Percentiles rank a stretch among this genome's conserved stretches.
Evolutionary conservation across 2,888 invertebrate genomes (phyloP).

Genomic region (Unio pictorum): DNA sequence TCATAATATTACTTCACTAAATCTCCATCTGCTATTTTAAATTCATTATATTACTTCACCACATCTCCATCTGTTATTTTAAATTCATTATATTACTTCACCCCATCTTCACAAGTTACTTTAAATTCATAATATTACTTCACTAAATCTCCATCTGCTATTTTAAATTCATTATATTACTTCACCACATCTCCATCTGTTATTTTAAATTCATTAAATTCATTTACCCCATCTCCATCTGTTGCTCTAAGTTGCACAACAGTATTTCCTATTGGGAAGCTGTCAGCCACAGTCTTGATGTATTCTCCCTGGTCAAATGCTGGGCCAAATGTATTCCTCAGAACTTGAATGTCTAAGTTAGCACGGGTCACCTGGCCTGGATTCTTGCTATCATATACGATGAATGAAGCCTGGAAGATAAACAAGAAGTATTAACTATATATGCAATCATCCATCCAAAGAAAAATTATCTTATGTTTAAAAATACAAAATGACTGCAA

Average conservation of each 20-base stretch:
- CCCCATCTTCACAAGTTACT: too few relatives aligned
- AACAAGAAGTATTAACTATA: neutral
- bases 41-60: too few relatives aligned
- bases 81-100: too few relatives aligned
- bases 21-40: too few relatives aligned
- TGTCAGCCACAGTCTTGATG: constrained; percentile 48
- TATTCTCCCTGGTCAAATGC: constrained; percentile 38
- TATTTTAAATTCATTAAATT: neutral
- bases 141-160: too few relatives aligned
- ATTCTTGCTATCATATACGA: constrained; percentile 49
- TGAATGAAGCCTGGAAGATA: constrained; percentile 38
- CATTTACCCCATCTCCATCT: constrained; percentile 86
- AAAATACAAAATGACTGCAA: neutral
- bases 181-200: neutral
- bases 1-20: too few relatives aligned
- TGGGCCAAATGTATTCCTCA: constrained; percentile 51
- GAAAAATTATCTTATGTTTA: neutral
- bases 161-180: too few relatives aligned
- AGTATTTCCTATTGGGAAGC: constrained; percentile 72
- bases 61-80: too few relatives aligned
- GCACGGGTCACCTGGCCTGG: constrained; percentile 33
- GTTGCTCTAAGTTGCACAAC: constrained; percentile 85
- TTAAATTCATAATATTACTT: too few relatives aligned
- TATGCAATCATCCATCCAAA: neutral
- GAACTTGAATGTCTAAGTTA: constrained; percentile 43